These are phyloP conservation scores for Meda fulgida DNA, from an alignment of 2,797 vertebrate species.

Conservation along the genomic window DNA sequence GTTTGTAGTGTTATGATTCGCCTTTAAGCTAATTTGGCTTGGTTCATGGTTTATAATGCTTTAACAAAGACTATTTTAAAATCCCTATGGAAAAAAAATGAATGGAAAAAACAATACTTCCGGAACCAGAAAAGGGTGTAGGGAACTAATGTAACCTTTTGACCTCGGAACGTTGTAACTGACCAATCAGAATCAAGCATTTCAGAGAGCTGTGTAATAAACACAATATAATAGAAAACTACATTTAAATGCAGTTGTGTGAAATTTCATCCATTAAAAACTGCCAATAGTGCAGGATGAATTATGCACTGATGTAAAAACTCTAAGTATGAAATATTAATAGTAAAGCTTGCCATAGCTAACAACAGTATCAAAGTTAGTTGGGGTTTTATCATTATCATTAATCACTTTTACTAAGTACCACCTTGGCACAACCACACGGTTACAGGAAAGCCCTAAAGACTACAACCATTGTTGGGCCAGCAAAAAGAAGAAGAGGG, in stretches of 20 bases:
- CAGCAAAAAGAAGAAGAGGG: conserved; percentile 48
- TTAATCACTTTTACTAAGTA: not conserved
- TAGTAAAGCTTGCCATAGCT: too few relatives aligned
- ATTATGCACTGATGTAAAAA: not conserved
- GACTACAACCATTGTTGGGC: conserved; percentile 47
- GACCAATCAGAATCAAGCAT: not conserved
- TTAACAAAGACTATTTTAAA: not conserved
- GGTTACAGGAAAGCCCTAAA: not conserved
- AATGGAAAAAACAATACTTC: not conserved
- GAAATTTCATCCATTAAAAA: not conserved
- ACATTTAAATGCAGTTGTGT: not conserved
- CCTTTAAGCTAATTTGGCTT: not conserved
- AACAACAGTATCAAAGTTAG: not conserved
- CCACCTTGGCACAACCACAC: not conserved
- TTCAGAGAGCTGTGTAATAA: not conserved
- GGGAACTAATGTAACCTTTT: not conserved
- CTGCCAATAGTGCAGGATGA: not conserved
- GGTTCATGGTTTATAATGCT: not conserved
- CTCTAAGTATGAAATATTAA: not conserved
- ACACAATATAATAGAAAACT: not conserved
- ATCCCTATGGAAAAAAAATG: not conserved
- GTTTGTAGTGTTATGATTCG: not conserved
- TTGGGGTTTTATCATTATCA: not conserved
- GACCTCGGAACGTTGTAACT: not conserved
- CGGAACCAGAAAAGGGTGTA: not conserved